Evolutionary conservation across 2,888 invertebrate genomes (phyloP).

Genomic region (Drosophila tanythrix): DNA sequence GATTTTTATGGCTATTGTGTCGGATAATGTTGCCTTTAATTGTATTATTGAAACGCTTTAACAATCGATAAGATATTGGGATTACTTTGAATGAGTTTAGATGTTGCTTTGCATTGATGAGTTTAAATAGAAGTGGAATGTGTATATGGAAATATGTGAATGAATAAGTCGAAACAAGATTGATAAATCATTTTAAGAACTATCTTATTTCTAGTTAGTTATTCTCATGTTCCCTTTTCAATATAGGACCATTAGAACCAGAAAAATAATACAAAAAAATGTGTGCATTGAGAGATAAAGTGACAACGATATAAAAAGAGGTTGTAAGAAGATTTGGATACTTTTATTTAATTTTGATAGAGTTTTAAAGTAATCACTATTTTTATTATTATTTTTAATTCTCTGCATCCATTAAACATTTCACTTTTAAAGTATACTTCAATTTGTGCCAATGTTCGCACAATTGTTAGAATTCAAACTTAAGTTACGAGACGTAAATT

Average conservation of each 20-base stretch:
- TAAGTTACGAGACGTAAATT: neutral
- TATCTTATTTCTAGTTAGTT: neutral
- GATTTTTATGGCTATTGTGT: conserved; percentile 26
- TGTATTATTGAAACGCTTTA: conserved; percentile 27
- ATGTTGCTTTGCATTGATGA: neutral
- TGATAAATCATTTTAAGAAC: neutral
- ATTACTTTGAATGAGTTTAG: neutral
- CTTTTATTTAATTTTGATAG: neutral
- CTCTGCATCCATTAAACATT: neutral
- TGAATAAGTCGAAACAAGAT: neutral
- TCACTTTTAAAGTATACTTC: neutral
- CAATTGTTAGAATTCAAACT: neutral
- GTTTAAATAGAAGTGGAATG: neutral
- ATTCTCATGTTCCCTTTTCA: neutral
- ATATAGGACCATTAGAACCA: neutral
- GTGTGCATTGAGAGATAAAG: neutral
- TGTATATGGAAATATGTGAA: neutral
- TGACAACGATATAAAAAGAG: neutral
- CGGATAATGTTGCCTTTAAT: conserved; percentile 48
- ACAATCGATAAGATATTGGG: conserved; percentile 8
- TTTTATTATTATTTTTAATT: neutral
- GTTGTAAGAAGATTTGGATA: neutral
- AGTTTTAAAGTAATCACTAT: neutral
- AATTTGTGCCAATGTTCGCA: neutral
- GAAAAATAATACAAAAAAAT: rapidly evolving